Evolutionary conservation across 1,140 invertebrate genomes (phyloP), one percentile per base, ranked within the genome.

Genomic region (Pectinophora gossypiella): DNA sequence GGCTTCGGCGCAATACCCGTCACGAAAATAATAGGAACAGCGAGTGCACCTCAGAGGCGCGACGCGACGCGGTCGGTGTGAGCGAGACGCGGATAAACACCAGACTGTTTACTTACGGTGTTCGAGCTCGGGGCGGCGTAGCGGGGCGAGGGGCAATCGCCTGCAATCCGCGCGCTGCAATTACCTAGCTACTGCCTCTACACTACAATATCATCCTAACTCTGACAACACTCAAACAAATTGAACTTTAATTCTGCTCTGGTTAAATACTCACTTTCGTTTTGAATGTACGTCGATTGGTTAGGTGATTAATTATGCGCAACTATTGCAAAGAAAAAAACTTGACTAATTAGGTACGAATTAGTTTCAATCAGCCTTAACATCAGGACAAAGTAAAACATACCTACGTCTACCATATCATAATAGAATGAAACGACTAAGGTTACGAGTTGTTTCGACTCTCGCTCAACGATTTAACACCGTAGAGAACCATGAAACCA

Each of bases 71-170:
- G 76, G 73, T 79, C 82, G 83, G 83, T 86, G 83, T 67, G 83
- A 86, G 80, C 80, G 83, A 86, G 83, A 86, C 83, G 83, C 80
- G 83, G 79, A 86, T 86, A 86, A 86, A 86, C 83, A 84, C 80
- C 80, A 86, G 83, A 86, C 83, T 86, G 83, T 86, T 86, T 86
- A 86, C 83, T 86, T 86, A 85, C 83, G 83, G 80, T 77, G 83
- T 74, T 81, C 72, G 74, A 78, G 77, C 71, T 74, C 76, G 73
- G 80, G 69, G 68, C 57, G 67, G 65, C 56, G 67, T 54, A 51
- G 63, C 64, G 69, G 74, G 78, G 74, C 18, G 74, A 63, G 79
- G 69, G 76, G 72, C 69, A 58, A 76, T 70, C 65, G 77, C 78
- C 77, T 85, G 83, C 83, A 87, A 85, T 86, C 80, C 84, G 83